Conservation (phyloP, 2,113 vertebrate genomes). For the Martes martes region DNA sequence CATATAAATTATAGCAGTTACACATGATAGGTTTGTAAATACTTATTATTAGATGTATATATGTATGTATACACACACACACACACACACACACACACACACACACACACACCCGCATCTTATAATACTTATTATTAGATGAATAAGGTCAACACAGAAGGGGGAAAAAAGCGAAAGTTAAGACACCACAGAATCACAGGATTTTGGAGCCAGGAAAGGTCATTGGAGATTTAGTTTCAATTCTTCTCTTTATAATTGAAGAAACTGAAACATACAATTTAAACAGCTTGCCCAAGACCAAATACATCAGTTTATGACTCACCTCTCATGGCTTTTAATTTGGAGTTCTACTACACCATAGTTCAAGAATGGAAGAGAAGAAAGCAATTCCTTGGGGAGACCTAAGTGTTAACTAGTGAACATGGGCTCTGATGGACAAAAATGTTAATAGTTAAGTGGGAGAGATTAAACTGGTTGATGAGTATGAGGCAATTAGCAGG, state of each 20-base stretch:
- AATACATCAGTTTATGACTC: conserved; percentile 3
- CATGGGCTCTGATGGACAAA: background rate
- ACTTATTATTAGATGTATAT: background rate
- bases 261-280: background rate
- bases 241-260: conserved; percentile 25
- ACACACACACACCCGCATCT: too few species aligned
- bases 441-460: background rate
- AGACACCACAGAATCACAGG: background rate
- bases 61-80: too few species aligned
- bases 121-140: background rate
- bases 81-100: too few species aligned
- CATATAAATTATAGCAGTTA: background rate
- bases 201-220: background rate
- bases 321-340: conserved; percentile 23
- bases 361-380: conserved; percentile 26
- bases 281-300: background rate
- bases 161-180: background rate
- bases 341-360: background rate
- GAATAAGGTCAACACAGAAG: background rate
- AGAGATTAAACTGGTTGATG: background rate
- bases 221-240: background rate
- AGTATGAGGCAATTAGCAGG: background rate
- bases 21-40: conserved; percentile 16
- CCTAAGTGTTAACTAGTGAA: background rate
- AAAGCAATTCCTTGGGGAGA: background rate